Evolutionary conservation across 2,888 invertebrate species (phyloP).

Genomic region (Xanthia icteritia): DNA sequence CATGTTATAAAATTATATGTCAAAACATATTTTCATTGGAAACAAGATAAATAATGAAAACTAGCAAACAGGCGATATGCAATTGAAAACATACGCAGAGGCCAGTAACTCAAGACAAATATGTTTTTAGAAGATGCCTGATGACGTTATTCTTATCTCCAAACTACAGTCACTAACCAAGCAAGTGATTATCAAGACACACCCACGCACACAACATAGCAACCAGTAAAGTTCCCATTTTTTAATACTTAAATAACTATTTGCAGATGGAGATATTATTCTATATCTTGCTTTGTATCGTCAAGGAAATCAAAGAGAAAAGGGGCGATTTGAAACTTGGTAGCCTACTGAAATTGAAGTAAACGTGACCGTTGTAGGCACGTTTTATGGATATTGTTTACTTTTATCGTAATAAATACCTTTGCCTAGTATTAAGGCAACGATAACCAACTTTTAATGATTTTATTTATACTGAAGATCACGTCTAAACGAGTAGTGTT

Average conservation of each 20-base stretch:
- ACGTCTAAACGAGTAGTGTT: too few species aligned
- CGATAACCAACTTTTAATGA: too few species aligned
- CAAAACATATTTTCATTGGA: slow-evolving; percentile 87
- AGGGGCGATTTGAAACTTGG: slow-evolving; percentile 8
- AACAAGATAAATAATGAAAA: slow-evolving; percentile 88
- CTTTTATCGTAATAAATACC: background rate
- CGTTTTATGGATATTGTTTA: slow-evolving; percentile 16
- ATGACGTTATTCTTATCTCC: slow-evolving; percentile 82
- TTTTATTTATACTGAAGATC: too few species aligned
- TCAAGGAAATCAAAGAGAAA: slow-evolving; percentile 24
- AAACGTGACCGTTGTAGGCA: slow-evolving; percentile 10
- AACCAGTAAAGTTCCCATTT: slow-evolving; percentile 71
- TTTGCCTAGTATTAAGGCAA: slow-evolving; percentile 5
- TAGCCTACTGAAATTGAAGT: slow-evolving; percentile 14
- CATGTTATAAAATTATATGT: slow-evolving; percentile 79
- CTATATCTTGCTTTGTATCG: slow-evolving; percentile 14
- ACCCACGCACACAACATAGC: slow-evolving; percentile 84
- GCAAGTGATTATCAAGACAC: slow-evolving; percentile 84
- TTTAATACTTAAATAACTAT: slow-evolving; percentile 47
- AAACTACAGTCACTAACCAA: slow-evolving; percentile 75
- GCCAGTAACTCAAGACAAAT: slow-evolving; percentile 83
- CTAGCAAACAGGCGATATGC: slow-evolving; percentile 80
- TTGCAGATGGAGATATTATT: slow-evolving; percentile 39
- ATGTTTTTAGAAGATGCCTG: slow-evolving; percentile 83
- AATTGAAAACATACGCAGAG: slow-evolving; percentile 85